Percentiles rank a stretch among this genome's conserved stretches.
These are phyloP conservation scores for Panagrolaimus sp. DNA, from an alignment of 1,140 invertebrate genomes.

Conservation along the genomic window DNA sequence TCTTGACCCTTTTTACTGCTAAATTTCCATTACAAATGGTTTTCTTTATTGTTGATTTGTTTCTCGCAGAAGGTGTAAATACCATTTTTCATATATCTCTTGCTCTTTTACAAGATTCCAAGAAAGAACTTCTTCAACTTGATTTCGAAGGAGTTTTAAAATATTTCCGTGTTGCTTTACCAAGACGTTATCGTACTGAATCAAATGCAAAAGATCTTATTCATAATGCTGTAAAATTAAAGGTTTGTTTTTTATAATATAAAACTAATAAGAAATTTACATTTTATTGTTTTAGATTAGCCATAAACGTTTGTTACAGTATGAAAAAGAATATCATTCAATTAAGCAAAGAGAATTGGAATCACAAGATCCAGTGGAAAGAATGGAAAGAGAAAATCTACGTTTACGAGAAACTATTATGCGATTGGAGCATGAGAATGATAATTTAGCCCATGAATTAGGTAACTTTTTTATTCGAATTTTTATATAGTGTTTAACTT, in stretches of 20 bases:
- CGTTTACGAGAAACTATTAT: conserved; percentile 63
- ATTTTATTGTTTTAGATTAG: conserved; percentile 54
- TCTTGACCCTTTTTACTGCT: conserved; percentile 94
- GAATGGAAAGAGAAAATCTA: conserved; percentile 66
- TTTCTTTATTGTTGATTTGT: conserved; percentile 92
- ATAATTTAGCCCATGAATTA: conserved; percentile 68
- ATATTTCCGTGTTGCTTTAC: conserved; percentile 85
- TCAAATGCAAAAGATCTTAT: conserved; percentile 80
- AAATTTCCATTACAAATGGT: conserved; percentile 95
- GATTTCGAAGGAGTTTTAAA: conserved; percentile 92
- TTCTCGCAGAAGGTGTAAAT: conserved; percentile 77
- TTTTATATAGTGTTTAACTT: no score
- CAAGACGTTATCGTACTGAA: conserved; percentile 88
- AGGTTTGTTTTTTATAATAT: conserved; percentile 64
- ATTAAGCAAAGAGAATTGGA: conserved; percentile 69
- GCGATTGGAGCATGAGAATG: conserved; percentile 68
- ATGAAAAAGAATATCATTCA: conserved; percentile 82
- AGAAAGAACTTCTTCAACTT: conserved; percentile 78
- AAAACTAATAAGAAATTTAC: not conserved
- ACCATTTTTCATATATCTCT: conserved; percentile 91
- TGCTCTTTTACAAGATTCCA: conserved; percentile 72
- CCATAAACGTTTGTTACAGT: conserved; percentile 82
- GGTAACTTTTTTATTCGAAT: no score
- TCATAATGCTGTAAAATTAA: conserved; percentile 79
- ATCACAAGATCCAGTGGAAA: conserved; percentile 65